A percentile compares a stretch with the other conserved stretches of the same genome.
These are phyloP conservation scores for Serripes groenlandicus DNA, from an alignment of 2,888 invertebrate genomes.

Conservation along the genomic window DNA sequence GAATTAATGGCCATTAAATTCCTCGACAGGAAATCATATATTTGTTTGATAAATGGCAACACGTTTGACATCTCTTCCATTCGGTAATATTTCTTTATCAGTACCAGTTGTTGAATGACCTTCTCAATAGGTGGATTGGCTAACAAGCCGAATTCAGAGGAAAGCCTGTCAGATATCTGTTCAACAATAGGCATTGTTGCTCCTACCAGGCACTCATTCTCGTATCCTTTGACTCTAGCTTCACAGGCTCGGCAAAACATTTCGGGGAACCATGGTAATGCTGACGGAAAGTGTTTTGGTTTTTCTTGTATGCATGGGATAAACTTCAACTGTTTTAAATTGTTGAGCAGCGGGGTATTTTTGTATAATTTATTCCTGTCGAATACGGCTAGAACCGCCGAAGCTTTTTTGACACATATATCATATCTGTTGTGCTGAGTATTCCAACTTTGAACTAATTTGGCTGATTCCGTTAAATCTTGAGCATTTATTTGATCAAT, in stretches of 20 bases:
- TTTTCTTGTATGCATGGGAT: constrained; percentile 15
- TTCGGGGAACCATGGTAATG: constrained; percentile 36
- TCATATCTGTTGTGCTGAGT: no score
- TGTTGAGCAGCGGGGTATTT: not conserved
- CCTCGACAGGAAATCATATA: constrained; percentile 2
- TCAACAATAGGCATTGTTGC: constrained; percentile 43
- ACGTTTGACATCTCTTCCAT: constrained; percentile 29
- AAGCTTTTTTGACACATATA: no score
- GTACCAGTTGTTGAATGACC: constrained; percentile 46
- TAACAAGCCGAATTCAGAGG: constrained; percentile 27
- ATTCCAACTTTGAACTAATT: no score
- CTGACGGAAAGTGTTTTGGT: constrained; percentile 21
- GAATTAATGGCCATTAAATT: not conserved
- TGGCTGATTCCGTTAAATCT: no score
- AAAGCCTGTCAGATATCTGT: not conserved
- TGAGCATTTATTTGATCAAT: no score
- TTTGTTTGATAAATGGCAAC: constrained; percentile 30
- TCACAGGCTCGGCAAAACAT: constrained; percentile 40
- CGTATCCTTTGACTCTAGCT: constrained; percentile 13
- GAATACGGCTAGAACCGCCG: no score
- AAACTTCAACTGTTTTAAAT: constrained; percentile 26
- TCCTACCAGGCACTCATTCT: constrained; percentile 39
- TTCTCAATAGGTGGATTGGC: constrained; percentile 11
- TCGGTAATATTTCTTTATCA: constrained; percentile 34
- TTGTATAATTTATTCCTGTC: no score